Evolutionary conservation across 2,113 vertebrate species (phyloP).

Genomic region (Catharus bicknelli): DNA sequence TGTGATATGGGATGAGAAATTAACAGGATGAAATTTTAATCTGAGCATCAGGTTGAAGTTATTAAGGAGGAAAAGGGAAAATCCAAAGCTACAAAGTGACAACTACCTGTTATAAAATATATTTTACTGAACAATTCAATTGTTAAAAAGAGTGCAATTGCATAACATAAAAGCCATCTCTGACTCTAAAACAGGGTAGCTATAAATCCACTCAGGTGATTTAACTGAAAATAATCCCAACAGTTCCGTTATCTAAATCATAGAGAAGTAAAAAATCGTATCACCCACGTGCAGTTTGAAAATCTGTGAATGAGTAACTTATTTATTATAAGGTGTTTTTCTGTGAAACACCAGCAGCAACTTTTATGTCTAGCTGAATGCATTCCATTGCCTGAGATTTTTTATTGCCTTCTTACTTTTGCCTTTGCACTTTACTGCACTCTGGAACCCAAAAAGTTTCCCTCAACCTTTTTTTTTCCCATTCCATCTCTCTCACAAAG

Average conservation of each 20-base stretch:
- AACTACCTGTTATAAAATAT: not conserved
- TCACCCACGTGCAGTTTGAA: not conserved
- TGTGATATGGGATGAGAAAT: not conserved
- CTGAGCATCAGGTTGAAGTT: not conserved
- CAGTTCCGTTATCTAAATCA: not conserved
- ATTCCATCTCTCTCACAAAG: not conserved
- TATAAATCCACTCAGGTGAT: not conserved
- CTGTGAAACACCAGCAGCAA: not conserved
- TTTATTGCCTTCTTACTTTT: not conserved
- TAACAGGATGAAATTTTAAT: not conserved
- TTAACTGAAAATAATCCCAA: not conserved
- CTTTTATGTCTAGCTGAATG: not conserved
- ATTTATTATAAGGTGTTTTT: not conserved
- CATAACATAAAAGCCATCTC: not conserved
- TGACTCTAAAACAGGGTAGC: not conserved
- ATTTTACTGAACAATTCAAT: not conserved
- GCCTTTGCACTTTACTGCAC: not conserved
- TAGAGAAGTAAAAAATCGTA: not conserved
- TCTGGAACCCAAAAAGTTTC: not conserved
- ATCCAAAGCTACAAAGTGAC: not conserved
- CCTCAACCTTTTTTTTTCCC: rapidly evolving
- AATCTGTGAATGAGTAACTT: not conserved
- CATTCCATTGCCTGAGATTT: not conserved
- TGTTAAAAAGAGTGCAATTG: not conserved
- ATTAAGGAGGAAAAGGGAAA: not conserved